These are phyloP conservation scores for Willowsia nigromaculata DNA, from an alignment of 2,888 invertebrate species.

Conservation along the genomic window DNA sequence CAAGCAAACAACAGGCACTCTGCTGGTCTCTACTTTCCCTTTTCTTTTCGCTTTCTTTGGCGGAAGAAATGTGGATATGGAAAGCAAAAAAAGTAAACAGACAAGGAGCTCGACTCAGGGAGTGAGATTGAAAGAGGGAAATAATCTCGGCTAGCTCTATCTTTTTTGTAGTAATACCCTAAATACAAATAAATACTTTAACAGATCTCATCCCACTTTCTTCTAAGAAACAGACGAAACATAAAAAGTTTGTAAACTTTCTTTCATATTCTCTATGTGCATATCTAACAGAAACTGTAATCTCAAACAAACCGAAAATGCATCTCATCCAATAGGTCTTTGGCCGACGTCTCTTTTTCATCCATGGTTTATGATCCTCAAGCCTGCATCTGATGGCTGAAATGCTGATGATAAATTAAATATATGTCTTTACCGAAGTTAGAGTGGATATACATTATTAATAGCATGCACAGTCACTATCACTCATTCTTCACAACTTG, in stretches of 20 bases:
- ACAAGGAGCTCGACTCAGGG: no score
- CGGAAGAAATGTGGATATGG: no score
- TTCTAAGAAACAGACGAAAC: background rate
- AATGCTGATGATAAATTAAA: background rate
- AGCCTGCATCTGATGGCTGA: background rate
- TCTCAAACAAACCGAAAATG: constrained; percentile 1
- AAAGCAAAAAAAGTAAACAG: background rate
- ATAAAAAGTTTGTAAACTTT: background rate
- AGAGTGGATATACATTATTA: background rate
- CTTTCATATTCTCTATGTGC: background rate
- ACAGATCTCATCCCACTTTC: constrained; percentile 2
- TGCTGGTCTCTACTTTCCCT: no score
- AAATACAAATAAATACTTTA: constrained; percentile 36
- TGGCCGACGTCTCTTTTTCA: background rate
- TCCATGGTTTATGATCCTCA: background rate
- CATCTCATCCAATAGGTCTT: background rate
- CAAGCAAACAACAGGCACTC: no score
- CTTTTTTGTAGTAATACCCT: background rate
- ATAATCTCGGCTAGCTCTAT: background rate
- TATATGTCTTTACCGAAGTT: background rate
- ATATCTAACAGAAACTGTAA: background rate
- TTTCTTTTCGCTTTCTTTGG: no score
- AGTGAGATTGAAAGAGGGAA: background rate
- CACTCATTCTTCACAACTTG: background rate
- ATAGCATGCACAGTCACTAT: background rate